Conservation (phyloP, 2,888 invertebrate species). For the Drosophila anomelani region DNA sequence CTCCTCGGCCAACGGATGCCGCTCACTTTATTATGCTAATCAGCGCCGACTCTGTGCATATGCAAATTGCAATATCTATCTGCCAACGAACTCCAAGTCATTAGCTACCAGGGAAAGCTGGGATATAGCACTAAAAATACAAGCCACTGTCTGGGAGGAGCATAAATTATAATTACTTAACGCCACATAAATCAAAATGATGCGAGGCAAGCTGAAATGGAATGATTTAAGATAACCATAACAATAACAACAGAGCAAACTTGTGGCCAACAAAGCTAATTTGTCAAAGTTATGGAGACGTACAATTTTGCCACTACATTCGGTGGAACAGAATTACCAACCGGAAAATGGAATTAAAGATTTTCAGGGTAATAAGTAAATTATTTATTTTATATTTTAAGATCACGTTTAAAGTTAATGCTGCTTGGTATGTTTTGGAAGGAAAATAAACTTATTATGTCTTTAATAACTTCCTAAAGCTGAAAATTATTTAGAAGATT, state of each 20-base stretch:
- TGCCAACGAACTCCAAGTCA: constrained; percentile 23
- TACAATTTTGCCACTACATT: constrained; percentile 10
- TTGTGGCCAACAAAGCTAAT: constrained; percentile 56
- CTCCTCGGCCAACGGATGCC: constrained; percentile 16
- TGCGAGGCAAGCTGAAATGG: constrained; percentile 42
- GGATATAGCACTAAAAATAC: background rate
- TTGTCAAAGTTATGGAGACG: constrained; percentile 61
- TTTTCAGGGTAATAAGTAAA: background rate
- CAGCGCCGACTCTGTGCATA: constrained; percentile 43
- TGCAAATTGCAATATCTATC: constrained; percentile 48
- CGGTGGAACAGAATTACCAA: constrained; percentile 46
- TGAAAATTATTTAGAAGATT: too few species aligned
- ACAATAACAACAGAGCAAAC: constrained; percentile 21
- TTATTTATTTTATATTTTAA: too few species aligned
- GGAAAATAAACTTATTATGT: too few species aligned
- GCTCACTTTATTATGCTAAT: constrained; percentile 62
- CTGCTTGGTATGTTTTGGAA: too few species aligned
- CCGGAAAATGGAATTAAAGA: background rate
- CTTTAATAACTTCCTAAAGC: too few species aligned
- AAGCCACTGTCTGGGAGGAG: constrained; percentile 4
- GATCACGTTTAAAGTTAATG: too few species aligned
- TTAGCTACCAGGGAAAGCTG: constrained; percentile 9
- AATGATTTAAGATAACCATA: constrained; percentile 23
- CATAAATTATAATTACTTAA: constrained; percentile 63
- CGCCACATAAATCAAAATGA: constrained; percentile 71